Base-by-base conservation (phyloP, 2,888 invertebrate species). In the Hypomecis atomaria region DNA sequence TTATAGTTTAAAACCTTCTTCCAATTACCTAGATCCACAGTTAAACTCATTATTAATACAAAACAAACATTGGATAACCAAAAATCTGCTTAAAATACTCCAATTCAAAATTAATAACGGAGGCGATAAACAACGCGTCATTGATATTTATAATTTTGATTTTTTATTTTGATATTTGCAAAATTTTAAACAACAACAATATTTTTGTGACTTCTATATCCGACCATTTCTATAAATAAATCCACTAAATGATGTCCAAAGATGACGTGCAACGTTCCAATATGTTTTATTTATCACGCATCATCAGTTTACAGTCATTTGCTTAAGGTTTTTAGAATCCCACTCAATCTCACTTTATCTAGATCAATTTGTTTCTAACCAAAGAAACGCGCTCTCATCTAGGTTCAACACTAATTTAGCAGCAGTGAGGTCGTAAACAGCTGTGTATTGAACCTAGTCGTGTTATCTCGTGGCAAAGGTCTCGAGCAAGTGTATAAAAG, bases 401-500 rank as follows among this genome's bases (percentile, higher is more conserved):
- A 8, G 5, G 23, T 23, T 6, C 10, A 47, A 47, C 33, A 10
- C 6, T 47, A 9, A 33, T 9, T 33, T 47, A 34, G 5, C 9
- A 8, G 23, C 47, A 47, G 33, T 34, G 6, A 43, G 34, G 47
- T 47, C 34, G 5, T 6, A 47, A 5, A 34, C 10, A 47, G 23
- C 45, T 23, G 4, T 45, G 23, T 45, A 8, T 13, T 45, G 45
- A 45, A 45, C 45, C 6, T 45, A 5, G 45, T 33, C 10, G n/a
- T 6, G 6, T 47, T 49, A 23, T 40, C 40, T 23, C 9, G 40
- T 38, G 52, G n/a, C 40, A 52, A 52, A 52, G 40, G 52, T 40
- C 52, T 40, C 47, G 33, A 34, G 2, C 45, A 23, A 6, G 6
- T 8, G 9, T 10, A 7, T 5, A 8, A 10, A 52, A 23, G 9